A percentile compares a stretch with the other conserved stretches of the same genome.
Evolutionary conservation across 2,888 invertebrate species (phyloP).

Genomic region (Amiota communis): DNA sequence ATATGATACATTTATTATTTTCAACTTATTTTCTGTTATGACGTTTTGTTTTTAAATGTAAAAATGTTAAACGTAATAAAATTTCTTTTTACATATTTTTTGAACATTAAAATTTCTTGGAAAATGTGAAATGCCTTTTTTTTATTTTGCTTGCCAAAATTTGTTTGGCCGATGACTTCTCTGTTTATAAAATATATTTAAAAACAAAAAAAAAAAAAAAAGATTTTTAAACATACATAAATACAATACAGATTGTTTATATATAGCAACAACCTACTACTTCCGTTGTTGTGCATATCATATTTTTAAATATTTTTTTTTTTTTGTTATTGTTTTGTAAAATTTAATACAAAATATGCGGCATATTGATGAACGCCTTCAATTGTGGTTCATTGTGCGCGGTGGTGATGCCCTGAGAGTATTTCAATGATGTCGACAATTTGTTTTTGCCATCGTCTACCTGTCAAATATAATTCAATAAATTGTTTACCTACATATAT

Average conservation of each 20-base stretch:
- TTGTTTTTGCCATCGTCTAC: too few species aligned
- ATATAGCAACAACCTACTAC: slow-evolving; percentile 2
- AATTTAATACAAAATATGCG: slow-evolving; percentile 22
- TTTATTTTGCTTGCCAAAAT: not conserved
- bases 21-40: not conserved
- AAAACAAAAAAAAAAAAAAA: not conserved
- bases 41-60: slow-evolving; percentile 8
- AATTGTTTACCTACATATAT: too few species aligned
- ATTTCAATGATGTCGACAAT: too few species aligned
- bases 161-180: not conserved
- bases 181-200: not conserved
- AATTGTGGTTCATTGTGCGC: slow-evolving; percentile 11
- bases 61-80: not conserved
- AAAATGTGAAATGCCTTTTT: not conserved
- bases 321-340: not conserved
- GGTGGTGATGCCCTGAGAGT: too few species aligned
- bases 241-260: not conserved
- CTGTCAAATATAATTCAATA: too few species aligned
- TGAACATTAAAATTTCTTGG: too few species aligned
- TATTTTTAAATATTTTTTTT: not conserved
- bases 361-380: not conserved
- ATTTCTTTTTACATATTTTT: not conserved
- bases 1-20: too few species aligned
- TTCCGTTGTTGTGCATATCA: slow-evolving; percentile 7
- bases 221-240: not conserved